Base-by-base conservation (phyloP, 2,113 vertebrate species). In the Esox niger region DNA sequence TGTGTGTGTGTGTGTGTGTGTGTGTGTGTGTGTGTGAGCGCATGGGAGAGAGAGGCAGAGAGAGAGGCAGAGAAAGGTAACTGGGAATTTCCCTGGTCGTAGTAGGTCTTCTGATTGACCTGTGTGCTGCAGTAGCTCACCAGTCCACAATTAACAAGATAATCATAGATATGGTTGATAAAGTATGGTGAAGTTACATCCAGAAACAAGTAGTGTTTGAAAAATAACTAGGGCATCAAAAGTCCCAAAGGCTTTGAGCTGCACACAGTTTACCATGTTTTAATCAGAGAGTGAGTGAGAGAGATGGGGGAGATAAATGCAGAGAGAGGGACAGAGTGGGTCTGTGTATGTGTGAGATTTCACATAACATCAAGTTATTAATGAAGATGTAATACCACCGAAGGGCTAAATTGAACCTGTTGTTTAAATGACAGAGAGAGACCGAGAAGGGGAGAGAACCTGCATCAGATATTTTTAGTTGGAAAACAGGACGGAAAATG, bases 201-300 rank as follows among this genome's bases (percentile, higher is more conserved):
- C 33, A 52, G 31, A 21, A 55, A 75, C 68, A 76, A 26, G 26
- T 60, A 57, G 64, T 54, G 20, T 56, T 17, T 10, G 49, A 11
- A 26, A 69, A 74, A 76, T 72, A 92, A 88, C 78, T 90, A 82
- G 90, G 89, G 79, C 91, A 92, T 86, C 80, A 77, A 75, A 79
- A 87, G 85, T 90, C 90, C 89, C 82, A 66, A 81, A 90, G 89
- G 90, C 89, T 89, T 85, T 75, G 69, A 88, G 85, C 47, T n/a
- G 47, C 69, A 84, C 80, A 80, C 75, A 82, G 32, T 73, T 77
- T 79, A 88, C 6, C 56, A 58, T 58, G 56, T 58, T 58, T 58
- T 91, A 89, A 90, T 91, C 86, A 90, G 55, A 23, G 26, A 32
- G 27, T 23, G 60, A 47, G 67, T 33, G 57, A 46, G 64, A 60